phyloP scores from a whole-genome alignment of 1,140 invertebrate genomes.

The Pseudomyrmex concolor region DNA sequence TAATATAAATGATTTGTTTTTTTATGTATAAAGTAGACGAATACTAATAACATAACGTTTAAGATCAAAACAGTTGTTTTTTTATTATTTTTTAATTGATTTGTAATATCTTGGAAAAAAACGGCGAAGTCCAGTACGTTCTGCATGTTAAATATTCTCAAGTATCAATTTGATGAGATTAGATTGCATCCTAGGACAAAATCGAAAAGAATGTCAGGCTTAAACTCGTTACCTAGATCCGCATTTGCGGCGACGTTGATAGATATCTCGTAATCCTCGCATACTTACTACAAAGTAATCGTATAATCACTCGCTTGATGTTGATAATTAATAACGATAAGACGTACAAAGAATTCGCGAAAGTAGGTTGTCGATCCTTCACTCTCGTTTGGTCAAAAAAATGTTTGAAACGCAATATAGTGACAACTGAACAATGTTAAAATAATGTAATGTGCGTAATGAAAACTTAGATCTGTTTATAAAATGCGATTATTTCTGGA shows the following conservation, averaged over 20 bases:
- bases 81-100: background rate
- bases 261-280: constrained; percentile 54
- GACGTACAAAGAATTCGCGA: constrained; percentile 27
- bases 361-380: background rate
- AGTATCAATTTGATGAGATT: background rate
- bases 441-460: background rate
- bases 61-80: background rate
- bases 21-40: no score
- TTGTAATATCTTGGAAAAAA: background rate
- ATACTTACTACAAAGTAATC: constrained; percentile 35
- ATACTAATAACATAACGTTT: background rate
- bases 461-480: background rate
- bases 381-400: background rate
- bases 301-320: constrained; percentile 18
- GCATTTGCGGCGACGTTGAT: constrained; percentile 49
- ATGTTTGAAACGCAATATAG: no score
- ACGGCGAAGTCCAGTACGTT: background rate
- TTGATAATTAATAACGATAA: constrained; percentile 59
- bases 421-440: background rate
- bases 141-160: background rate
- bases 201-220: constrained; percentile 3
- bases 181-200: background rate
- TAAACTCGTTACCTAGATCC: constrained; percentile 43
- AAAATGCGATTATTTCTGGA: background rate
- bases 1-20: no score